phyloP scores from a whole-genome alignment of 2,888 invertebrate genomes.

The Julus scandinavius region DNA sequence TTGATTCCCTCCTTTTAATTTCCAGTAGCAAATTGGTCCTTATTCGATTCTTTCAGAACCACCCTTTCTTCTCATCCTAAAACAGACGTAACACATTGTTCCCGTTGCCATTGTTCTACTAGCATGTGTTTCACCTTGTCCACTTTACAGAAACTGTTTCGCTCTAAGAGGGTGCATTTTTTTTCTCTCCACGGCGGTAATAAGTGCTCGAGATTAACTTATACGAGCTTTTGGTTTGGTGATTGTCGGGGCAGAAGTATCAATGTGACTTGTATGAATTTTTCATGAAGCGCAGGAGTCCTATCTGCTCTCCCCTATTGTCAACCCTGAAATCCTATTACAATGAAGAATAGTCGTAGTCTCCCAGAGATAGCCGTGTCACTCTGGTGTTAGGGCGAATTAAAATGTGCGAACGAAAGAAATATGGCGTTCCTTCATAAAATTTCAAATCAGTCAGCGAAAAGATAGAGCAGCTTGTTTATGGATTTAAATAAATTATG shows the following conservation, averaged over 20 bases:
- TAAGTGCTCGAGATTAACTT: slow-evolving; percentile 51
- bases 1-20: too few relatives aligned
- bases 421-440: slow-evolving; percentile 17
- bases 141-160: slow-evolving; percentile 43
- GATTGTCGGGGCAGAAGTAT: slow-evolving; percentile 51
- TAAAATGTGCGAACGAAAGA: slow-evolving; percentile 15
- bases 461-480: slow-evolving; percentile 47
- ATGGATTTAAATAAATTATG: slow-evolving; percentile 51
- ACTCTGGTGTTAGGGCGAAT: slow-evolving; percentile 29
- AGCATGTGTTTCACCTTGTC: slow-evolving; percentile 46
- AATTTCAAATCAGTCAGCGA: slow-evolving; percentile 37
- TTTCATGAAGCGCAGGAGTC: slow-evolving; percentile 47
- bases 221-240: slow-evolving; percentile 49
- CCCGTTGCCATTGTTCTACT: slow-evolving; percentile 8
- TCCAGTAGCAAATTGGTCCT: neutral
- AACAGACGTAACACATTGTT: neutral
- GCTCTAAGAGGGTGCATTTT: slow-evolving; percentile 33
- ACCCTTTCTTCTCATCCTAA: neutral
- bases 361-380: slow-evolving; percentile 40
- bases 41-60: neutral
- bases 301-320: slow-evolving; percentile 49
- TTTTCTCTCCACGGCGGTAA: slow-evolving; percentile 43
- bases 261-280: slow-evolving; percentile 52
- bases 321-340: slow-evolving; percentile 52
- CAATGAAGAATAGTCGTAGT: slow-evolving; percentile 51